phyloP scores from a whole-genome alignment of 2,888 invertebrate genomes.

The Kryphioiulus occultus region DNA sequence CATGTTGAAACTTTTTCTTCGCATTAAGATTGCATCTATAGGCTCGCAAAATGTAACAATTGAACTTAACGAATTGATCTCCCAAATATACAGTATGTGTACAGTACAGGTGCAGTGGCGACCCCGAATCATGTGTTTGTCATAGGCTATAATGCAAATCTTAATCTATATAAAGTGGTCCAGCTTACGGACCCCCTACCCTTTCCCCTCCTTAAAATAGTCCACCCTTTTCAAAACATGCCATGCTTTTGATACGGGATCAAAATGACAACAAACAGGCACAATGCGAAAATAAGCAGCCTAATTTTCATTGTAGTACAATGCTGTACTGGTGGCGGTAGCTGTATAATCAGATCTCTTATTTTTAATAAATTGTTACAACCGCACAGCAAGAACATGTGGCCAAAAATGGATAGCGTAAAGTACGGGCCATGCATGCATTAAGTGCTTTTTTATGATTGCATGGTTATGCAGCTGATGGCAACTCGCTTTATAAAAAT shows the following conservation, averaged over 20 bases:
- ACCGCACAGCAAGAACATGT: conserved; percentile 35
- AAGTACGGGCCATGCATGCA: conserved; percentile 35
- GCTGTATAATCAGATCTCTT: conserved; percentile 30
- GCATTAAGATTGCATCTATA: neutral
- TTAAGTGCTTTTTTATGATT: conserved; percentile 35
- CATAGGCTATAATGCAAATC: conserved; percentile 21
- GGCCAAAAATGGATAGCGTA: conserved; percentile 25
- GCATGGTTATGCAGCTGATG: neutral
- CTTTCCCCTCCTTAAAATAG: neutral
- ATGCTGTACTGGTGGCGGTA: neutral
- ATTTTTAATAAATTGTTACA: conserved; percentile 35
- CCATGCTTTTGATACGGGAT: conserved; percentile 25
- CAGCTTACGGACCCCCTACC: conserved; percentile 28
- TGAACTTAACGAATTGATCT: conserved; percentile 21
- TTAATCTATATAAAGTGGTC: conserved; percentile 26
- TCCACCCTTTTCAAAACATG: conserved; percentile 31
- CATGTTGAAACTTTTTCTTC: neutral
- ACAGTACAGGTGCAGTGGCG: neutral
- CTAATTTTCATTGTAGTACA: conserved; percentile 6
- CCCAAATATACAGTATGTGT: neutral
- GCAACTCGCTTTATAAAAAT: neutral
- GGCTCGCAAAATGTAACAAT: neutral
- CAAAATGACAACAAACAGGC: conserved; percentile 35
- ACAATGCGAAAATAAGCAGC: conserved; percentile 35
- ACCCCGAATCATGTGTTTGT: conserved; percentile 12